Percentiles rank a stretch among this genome's conserved stretches.
Conservation (phyloP, 2,797 vertebrate genomes). For the Hydrophis major region DNA sequence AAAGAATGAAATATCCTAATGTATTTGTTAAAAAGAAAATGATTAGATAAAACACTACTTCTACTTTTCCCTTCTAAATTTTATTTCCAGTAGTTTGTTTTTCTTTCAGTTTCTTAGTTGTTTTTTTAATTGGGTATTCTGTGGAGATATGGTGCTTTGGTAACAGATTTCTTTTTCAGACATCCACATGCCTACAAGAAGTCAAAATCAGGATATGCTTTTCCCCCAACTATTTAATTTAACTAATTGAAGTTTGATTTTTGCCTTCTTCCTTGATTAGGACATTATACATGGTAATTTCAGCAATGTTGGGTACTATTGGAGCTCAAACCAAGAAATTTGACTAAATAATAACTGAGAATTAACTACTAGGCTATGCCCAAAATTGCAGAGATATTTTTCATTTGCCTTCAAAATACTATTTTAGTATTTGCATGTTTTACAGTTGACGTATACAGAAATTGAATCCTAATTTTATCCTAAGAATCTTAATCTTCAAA, state of each 20-base stretch:
- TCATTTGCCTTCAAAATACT: background rate
- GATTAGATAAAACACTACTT: background rate
- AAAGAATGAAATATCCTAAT: background rate
- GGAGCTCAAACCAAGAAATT: background rate
- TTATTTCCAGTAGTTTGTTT: slow-evolving; percentile 3
- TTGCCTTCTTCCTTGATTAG: background rate
- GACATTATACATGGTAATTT: background rate
- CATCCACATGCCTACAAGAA: background rate
- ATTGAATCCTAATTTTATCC: background rate
- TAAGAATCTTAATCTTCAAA: background rate
- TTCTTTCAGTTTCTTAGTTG: background rate
- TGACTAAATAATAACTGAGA: background rate
- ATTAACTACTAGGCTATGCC: background rate
- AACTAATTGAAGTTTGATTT: background rate
- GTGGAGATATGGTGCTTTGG: background rate
- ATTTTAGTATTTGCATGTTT: background rate
- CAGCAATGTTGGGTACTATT: background rate
- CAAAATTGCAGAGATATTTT: background rate
- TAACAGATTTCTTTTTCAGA: background rate
- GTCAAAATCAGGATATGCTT: background rate
- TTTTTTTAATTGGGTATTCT: background rate
- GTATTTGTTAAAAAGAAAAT: background rate
- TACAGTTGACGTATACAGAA: background rate
- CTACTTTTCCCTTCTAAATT: background rate
- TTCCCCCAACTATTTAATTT: background rate